These are phyloP conservation scores for Thalassoma bifasciatum DNA, from an alignment of 2,113 vertebrate genomes.

Conservation along the genomic window DNA sequence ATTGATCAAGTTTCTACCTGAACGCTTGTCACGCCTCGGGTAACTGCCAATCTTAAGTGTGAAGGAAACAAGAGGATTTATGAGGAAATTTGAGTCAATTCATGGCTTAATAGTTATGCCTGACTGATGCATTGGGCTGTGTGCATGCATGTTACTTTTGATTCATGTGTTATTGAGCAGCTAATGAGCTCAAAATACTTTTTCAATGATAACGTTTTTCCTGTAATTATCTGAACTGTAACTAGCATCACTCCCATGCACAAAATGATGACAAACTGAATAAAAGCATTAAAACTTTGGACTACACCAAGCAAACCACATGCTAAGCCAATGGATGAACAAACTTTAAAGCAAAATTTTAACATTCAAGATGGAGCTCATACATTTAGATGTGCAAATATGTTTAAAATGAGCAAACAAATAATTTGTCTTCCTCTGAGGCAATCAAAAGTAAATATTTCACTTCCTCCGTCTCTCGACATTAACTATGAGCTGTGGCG, in stretches of 20 bases:
- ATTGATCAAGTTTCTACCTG: conserved; percentile 35
- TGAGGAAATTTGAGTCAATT: background rate
- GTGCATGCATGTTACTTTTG: background rate
- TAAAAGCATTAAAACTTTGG: too few relatives aligned
- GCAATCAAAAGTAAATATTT: conserved; percentile 65
- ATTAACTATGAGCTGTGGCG: conserved; percentile 48
- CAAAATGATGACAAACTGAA: background rate
- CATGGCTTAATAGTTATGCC: background rate
- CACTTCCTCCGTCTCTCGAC: conserved; percentile 45
- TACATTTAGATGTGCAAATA: conserved; percentile 27
- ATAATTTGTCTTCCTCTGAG: conserved; percentile 34
- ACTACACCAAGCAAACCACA: too few relatives aligned
- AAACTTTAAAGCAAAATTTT: background rate
- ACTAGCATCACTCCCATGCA: background rate
- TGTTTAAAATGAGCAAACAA: conserved; percentile 1
- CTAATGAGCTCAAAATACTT: background rate
- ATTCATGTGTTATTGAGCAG: background rate
- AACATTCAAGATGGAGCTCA: background rate
- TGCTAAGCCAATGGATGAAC: background rate
- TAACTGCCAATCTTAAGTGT: background rate
- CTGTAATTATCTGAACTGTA: background rate
- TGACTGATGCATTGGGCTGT: background rate
- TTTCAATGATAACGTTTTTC: background rate
- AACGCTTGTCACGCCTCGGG: conserved; percentile 20
- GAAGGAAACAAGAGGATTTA: background rate